Evolutionary conservation across 2,113 vertebrate species (phyloP).

Genomic region (Sitta europaea): DNA sequence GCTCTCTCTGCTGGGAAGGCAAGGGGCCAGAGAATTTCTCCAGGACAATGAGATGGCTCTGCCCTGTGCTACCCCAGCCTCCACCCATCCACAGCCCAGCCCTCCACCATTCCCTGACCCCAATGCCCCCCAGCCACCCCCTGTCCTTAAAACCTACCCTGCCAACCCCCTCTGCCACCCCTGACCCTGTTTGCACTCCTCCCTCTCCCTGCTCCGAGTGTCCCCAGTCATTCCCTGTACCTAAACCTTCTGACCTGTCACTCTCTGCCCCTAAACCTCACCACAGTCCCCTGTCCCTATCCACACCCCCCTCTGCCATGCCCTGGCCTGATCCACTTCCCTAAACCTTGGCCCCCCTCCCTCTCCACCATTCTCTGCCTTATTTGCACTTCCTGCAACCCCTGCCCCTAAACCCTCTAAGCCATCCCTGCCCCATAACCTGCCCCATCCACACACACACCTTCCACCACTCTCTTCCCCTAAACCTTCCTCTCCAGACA

Average conservation of each 20-base stretch:
- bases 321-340: not conserved
- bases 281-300: not conserved
- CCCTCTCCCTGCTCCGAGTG: not conserved
- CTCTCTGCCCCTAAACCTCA: too few species aligned
- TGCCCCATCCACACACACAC: not conserved
- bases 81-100: not conserved
- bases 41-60: not conserved
- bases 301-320: not conserved
- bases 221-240: not conserved
- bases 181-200: not conserved
- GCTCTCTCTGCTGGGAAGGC: not conserved
- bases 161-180: not conserved
- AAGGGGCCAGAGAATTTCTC: not conserved
- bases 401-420: not conserved
- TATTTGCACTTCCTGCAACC: not conserved
- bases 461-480: not conserved
- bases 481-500: not conserved
- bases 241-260: not conserved
- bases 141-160: not conserved
- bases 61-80: not conserved
- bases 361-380: not conserved
- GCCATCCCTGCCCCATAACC: not conserved
- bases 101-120: not conserved
- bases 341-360: not conserved
- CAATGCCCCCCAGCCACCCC: not conserved